Evolutionary conservation across 2,888 invertebrate species (phyloP).

Genomic region (Tetramorium bicarinatum): DNA sequence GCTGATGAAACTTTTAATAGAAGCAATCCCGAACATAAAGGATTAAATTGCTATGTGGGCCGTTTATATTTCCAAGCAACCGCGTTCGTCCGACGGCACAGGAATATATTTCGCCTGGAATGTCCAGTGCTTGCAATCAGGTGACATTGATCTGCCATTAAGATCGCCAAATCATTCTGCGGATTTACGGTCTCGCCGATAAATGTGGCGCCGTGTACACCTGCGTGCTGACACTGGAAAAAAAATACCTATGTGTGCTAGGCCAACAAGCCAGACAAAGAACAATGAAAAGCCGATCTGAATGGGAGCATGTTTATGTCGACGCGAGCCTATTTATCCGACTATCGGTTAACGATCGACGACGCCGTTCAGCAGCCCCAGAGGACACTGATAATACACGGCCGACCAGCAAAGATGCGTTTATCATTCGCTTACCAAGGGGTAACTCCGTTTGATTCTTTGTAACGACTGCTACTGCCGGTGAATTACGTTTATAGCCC

Average conservation of each 20-base stretch:
- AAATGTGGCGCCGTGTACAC: background rate
- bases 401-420: constrained; percentile 52
- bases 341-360: constrained; percentile 70
- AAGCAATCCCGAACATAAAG: constrained; percentile 26
- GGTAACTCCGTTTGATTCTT: constrained; percentile 57
- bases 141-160: background rate
- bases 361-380: constrained; percentile 55
- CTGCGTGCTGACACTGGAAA: background rate
- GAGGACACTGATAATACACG: constrained; percentile 57
- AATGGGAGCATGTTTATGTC: constrained; percentile 44
- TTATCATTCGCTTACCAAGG: constrained; percentile 64
- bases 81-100: background rate
- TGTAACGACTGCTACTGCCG: constrained; percentile 39
- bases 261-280: constrained; percentile 14
- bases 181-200: background rate
- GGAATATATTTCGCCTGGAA: background rate
- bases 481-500: constrained; percentile 55
- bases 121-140: background rate
- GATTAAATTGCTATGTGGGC: background rate
- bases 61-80: background rate
- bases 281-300: constrained; percentile 35
- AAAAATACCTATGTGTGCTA: background rate
- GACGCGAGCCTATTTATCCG: constrained; percentile 53
- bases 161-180: background rate
- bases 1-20: constrained; percentile 28